Percentiles rank a stretch among this genome's conserved stretches.
Evolutionary conservation across 2,113 vertebrate species (phyloP).

Genomic region (Callorhinus ursinus): DNA sequence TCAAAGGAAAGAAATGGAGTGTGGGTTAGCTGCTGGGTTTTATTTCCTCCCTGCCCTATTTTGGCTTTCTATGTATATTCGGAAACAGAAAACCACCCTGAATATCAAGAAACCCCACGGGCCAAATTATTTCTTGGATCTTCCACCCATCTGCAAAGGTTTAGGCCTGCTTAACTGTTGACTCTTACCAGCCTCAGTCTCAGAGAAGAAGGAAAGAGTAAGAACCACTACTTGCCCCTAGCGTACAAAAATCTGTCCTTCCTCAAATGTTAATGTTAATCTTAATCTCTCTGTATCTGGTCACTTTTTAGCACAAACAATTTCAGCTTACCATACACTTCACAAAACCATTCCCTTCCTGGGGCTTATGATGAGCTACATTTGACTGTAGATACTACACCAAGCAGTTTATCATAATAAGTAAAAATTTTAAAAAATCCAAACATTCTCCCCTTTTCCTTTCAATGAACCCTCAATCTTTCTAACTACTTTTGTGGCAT

Average conservation of each 20-base stretch:
- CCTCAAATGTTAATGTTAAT: background rate
- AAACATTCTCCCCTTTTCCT: background rate
- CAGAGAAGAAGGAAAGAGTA: conserved; percentile 21
- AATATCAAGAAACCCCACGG: background rate
- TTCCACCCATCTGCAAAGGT: conserved; percentile 16
- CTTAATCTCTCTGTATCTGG: background rate
- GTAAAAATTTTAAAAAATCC: background rate
- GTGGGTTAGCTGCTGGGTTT: background rate
- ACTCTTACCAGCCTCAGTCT: background rate
- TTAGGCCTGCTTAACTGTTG: background rate
- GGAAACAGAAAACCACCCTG: conserved; percentile 30
- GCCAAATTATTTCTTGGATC: conserved; percentile 26
- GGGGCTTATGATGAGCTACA: background rate
- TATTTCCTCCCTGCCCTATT: conserved; percentile 43
- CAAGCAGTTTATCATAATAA: conserved; percentile 5
- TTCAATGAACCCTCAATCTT: background rate
- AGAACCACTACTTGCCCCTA: background rate
- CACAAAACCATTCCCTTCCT: conserved; percentile 10
- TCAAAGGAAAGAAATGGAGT: conserved; percentile 51
- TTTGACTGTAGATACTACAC: background rate
- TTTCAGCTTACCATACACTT: conserved; percentile 23
- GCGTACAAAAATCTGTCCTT: background rate
- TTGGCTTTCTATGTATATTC: conserved; percentile 3
- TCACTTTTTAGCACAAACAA: background rate
- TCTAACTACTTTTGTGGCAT: background rate